Evolutionary conservation across 2,797 vertebrate species (phyloP), one percentile per base, ranked within the genome.

Genomic region (Danio choprae): DNA sequence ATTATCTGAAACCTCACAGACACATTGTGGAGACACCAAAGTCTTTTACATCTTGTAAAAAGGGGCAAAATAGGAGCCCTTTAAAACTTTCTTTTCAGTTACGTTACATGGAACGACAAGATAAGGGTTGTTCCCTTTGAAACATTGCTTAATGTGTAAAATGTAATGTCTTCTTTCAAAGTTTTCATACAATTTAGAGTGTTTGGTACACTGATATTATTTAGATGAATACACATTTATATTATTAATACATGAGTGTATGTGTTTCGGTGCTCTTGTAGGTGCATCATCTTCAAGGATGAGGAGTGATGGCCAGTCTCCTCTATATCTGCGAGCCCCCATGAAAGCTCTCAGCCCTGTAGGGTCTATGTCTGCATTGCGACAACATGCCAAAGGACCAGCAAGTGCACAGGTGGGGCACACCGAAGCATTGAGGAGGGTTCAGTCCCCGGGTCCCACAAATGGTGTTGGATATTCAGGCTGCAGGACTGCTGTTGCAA

Each of bases 281-380:
- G 96, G 94, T 89, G 89, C 94, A 87, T 80, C 93, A 36, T 89
- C 90, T 86, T 90, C 90, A 84, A 94, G 96, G 65, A 84, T 96
- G 83, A 93, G 94, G 72, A 89, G 90, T 83, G 93, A 84, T 0
- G 93, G 91, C n/a, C 96, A 96, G 87, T 92, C 93, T 38, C 92
- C 94, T 7, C 88, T 96, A 8, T 91, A 93, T 0, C 84, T 91
- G 51, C 90, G 95, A 4, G 90, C 93, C 65, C 94, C 95, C 0
- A 87, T 95, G 22, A 98, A 97, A 87, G 95, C 93, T 0, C 89
- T 94, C 43, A 44, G 90, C 5, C 94, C 93, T 3, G 85, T 90
- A 62, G 89, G 83, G 84, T 89, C 94, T 10, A 92, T 95, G 86
- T 79, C 93, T 20, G 81, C 90, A 0, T 76, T 89, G 51, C 87